phyloP scores from a whole-genome alignment of 92 coral and sea anemone genomes.

The Heliopora coerulea region DNA sequence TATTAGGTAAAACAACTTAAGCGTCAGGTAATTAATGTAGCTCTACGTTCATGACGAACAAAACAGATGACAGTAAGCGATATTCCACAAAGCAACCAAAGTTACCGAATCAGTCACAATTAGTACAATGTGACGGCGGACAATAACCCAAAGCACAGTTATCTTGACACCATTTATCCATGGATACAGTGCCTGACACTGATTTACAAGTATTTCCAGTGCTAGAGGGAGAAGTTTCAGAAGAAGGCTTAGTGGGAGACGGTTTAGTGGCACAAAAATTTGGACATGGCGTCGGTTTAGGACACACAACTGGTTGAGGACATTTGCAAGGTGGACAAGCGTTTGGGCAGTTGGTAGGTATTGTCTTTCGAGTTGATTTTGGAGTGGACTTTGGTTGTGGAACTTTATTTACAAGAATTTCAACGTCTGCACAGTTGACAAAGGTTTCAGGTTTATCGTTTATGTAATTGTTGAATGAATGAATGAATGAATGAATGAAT shows the following conservation, averaged over 20 bases:
- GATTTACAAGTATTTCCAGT: slow-evolving; percentile 43
- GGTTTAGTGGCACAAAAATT: slow-evolving; percentile 14
- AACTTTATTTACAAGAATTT: slow-evolving; percentile 55
- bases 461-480: too few relatives aligned
- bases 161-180: slow-evolving; percentile 53
- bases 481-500: too few relatives aligned
- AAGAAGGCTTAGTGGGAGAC: slow-evolving; percentile 31
- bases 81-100: too few relatives aligned
- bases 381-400: slow-evolving; percentile 37
- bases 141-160: slow-evolving; percentile 60
- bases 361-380: slow-evolving; percentile 17
- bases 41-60: too few relatives aligned
- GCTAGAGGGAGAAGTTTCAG: slow-evolving; percentile 27
- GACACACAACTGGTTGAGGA: slow-evolving; percentile 8
- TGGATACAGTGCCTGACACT: slow-evolving; percentile 31
- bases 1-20: too few relatives aligned
- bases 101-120: neutral
- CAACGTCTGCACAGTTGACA: slow-evolving; percentile 91
- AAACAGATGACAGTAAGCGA: too few relatives aligned
- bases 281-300: slow-evolving; percentile 19
- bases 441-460: slow-evolving; percentile 80
- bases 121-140: slow-evolving; percentile 33
- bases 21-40: too few relatives aligned
- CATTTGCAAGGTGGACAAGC: slow-evolving; percentile 24
- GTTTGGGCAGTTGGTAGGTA: neutral